Evolutionary conservation across 2,888 invertebrate genomes (phyloP).

Genomic region (Melieria omissa): DNA sequence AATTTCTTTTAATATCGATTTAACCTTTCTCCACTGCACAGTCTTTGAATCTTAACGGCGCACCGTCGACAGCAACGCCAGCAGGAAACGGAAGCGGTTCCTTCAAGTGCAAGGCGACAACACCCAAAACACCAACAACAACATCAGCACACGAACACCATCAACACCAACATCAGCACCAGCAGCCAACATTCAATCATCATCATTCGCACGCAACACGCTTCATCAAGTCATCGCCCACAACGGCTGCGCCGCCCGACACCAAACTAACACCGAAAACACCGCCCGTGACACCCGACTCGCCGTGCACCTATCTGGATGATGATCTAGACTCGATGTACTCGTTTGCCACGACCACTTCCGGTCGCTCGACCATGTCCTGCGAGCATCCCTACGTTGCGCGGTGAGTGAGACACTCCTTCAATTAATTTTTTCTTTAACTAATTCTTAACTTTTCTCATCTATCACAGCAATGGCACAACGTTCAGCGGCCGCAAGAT

Average conservation of each 20-base stretch:
- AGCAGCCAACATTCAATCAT: slow-evolving; percentile 1
- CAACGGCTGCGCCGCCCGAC: slow-evolving; percentile 44
- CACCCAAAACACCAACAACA: slow-evolving; percentile 54
- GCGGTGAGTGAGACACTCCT: slow-evolving; percentile 66
- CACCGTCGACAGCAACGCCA: slow-evolving; percentile 42
- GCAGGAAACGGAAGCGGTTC: slow-evolving; percentile 37
- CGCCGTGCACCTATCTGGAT: slow-evolving; percentile 69
- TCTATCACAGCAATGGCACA: slow-evolving; percentile 71
- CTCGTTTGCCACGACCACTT: slow-evolving; percentile 83
- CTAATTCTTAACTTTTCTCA: neutral
- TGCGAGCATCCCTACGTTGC: slow-evolving; percentile 87
- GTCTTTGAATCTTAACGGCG: slow-evolving; percentile 65
- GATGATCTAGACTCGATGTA: slow-evolving; percentile 82
- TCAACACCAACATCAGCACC: slow-evolving; percentile 56
- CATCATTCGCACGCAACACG: slow-evolving; percentile 26
- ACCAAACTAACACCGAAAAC: slow-evolving; percentile 69
- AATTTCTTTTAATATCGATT: slow-evolving; percentile 49
- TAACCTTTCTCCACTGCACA: slow-evolving; percentile 52
- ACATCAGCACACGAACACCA: slow-evolving; percentile 63
- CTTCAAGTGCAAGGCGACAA: slow-evolving; percentile 38
- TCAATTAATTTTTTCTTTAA: neutral
- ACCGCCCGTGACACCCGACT: slow-evolving; percentile 73
- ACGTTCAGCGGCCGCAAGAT: slow-evolving; percentile 77
- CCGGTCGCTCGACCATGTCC: slow-evolving; percentile 75
- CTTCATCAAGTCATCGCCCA: slow-evolving; percentile 52